Evolutionary conservation across 1,140 invertebrate species (phyloP).

Genomic region (Polypedilum vanderplanki): DNA sequence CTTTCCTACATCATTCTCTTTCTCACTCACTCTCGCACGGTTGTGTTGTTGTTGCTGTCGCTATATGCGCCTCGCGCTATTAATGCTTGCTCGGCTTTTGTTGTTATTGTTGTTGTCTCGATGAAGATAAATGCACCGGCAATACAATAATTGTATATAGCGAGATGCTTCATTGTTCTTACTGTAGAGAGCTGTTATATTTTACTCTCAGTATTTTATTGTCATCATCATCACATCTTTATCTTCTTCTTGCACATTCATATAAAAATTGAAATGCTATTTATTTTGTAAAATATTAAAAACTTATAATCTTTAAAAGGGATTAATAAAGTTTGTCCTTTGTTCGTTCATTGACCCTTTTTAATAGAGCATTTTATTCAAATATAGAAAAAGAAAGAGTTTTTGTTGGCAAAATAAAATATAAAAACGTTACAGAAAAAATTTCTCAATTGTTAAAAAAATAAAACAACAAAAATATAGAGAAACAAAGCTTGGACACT

Average conservation of each 20-base stretch:
- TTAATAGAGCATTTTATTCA: not conserved
- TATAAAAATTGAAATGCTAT: too few relatives aligned
- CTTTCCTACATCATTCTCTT: not conserved
- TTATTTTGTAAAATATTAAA: too few relatives aligned
- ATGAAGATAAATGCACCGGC: not conserved
- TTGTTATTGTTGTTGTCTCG: not conserved
- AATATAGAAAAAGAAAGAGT: not conserved
- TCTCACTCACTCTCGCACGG: not conserved
- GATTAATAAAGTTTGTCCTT: not conserved
- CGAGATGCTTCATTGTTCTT: not conserved
- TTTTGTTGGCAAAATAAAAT: conserved; percentile 13
- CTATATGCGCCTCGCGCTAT: too few relatives aligned
- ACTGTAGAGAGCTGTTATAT: not conserved
- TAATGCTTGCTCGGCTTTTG: not conserved
- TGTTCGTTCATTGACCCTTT: not conserved
- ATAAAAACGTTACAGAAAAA: not conserved
- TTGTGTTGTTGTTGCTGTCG: not conserved
- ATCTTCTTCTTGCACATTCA: too few relatives aligned
- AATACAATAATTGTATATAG: not conserved
- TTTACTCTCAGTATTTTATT: not conserved
- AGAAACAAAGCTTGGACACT: too few relatives aligned
- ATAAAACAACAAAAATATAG: not conserved
- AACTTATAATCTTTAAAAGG: not conserved
- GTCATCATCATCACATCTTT: not conserved
- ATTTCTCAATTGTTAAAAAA: conserved; percentile 13